phyloP scores from a whole-genome alignment of 2,113 vertebrate genomes.

The Panthera tigris region DNA sequence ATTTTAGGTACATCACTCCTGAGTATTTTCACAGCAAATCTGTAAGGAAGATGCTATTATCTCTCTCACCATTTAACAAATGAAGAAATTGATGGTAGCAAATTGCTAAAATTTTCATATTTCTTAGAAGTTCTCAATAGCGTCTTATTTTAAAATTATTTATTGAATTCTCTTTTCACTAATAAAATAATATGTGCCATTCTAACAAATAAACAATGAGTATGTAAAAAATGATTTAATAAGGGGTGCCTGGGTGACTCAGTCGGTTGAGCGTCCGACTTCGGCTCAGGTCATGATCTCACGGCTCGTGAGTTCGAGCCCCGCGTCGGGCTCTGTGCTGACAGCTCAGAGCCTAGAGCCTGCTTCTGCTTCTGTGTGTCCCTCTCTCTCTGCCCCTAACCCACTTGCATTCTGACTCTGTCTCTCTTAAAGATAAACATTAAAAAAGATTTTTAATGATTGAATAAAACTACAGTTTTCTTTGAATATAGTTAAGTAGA shows the following conservation, averaged over 20 bases:
- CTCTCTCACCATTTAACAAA: not conserved
- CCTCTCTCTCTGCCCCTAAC: too few relatives aligned
- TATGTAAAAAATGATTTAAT: not conserved
- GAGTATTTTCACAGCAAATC: not conserved
- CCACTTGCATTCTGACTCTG: too few relatives aligned
- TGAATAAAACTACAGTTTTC: not conserved
- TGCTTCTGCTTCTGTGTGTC: too few relatives aligned
- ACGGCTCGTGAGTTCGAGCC: too few relatives aligned
- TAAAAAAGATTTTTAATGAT: not conserved
- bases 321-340: too few relatives aligned
- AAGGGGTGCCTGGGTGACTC: too few relatives aligned
- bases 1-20: not conserved
- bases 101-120: not conserved
- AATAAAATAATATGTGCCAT: not conserved
- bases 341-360: too few relatives aligned
- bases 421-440: too few relatives aligned
- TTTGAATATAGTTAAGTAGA: not conserved
- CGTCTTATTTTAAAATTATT: not conserved
- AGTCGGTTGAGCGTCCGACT: too few relatives aligned
- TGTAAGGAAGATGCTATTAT: not conserved
- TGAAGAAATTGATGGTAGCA: not conserved
- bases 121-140: not conserved
- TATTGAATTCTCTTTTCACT: conserved; percentile 8
- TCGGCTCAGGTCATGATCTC: too few relatives aligned
- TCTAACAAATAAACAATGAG: not conserved